These are phyloP conservation scores for Varanus salvator DNA, from an alignment of 2,113 vertebrate genomes.

Conservation along the genomic window DNA sequence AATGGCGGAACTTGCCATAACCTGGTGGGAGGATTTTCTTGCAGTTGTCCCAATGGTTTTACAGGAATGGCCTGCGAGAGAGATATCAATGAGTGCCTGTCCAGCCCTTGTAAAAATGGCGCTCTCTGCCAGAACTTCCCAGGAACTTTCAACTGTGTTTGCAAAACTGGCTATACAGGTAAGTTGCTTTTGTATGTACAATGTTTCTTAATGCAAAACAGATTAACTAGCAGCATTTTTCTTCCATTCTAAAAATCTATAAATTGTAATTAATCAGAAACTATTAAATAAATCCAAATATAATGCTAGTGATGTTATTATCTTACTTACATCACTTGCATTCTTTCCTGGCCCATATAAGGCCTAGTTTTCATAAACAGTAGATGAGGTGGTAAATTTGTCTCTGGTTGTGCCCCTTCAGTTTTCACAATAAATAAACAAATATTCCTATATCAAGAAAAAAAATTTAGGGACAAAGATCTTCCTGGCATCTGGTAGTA, in stretches of 20 bases:
- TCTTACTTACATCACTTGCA: slow-evolving; percentile 30
- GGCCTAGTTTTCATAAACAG: not conserved
- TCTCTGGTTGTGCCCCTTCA: not conserved
- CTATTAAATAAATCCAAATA: not conserved
- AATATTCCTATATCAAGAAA: not conserved
- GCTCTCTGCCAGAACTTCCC: slow-evolving; percentile 96
- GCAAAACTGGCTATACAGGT: slow-evolving; percentile 96
- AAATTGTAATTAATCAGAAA: not conserved
- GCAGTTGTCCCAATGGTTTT: slow-evolving; percentile 93
- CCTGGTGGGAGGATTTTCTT: slow-evolving; percentile 93
- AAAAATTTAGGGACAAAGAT: not conserved
- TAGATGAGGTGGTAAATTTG: too few species aligned
- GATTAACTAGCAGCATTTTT: not conserved
- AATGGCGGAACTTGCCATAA: slow-evolving; percentile 95
- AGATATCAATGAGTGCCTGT: slow-evolving; percentile 94
- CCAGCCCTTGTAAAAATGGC: slow-evolving; percentile 91
- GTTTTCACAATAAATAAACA: not conserved
- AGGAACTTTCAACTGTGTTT: slow-evolving; percentile 93
- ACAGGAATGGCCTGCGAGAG: slow-evolving; percentile 95
- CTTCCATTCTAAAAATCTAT: not conserved
- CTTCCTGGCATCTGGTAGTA: not conserved
- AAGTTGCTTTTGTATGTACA: slow-evolving; percentile 21
- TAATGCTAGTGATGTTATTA: not conserved
- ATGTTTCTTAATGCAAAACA: not conserved
- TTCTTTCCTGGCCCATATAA: slow-evolving; percentile 22